Evolutionary conservation across 2,888 invertebrate genomes (phyloP).

Genomic region (Tortricodes alternella): DNA sequence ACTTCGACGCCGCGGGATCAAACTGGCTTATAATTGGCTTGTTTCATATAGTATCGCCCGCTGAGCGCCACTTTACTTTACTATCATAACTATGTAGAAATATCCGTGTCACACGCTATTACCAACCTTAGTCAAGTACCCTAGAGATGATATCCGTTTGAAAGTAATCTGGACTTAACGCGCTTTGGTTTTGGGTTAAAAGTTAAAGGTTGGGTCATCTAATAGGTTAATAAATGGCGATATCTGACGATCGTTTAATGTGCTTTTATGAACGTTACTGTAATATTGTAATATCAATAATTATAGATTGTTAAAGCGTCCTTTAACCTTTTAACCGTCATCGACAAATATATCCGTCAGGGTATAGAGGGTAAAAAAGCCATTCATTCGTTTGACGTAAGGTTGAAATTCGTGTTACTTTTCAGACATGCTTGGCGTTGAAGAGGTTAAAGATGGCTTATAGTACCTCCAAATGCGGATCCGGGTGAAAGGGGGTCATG

Average conservation of each 20-base stretch:
- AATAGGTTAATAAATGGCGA: constrained; percentile 14
- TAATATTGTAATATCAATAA: constrained; percentile 6
- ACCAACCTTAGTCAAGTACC: not conserved
- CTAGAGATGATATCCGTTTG: not conserved
- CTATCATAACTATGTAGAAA: constrained; percentile 1
- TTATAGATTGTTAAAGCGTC: not conserved
- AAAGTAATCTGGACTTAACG: not conserved
- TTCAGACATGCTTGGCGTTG: too few relatives aligned
- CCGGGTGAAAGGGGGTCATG: too few relatives aligned
- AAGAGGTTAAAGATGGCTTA: too few relatives aligned
- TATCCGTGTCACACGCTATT: not conserved
- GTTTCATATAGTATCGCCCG: constrained; percentile 15
- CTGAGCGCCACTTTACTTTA: constrained; percentile 11
- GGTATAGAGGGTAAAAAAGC: too few relatives aligned
- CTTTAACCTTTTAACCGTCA: too few relatives aligned
- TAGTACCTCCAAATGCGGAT: too few relatives aligned
- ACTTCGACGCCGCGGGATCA: constrained; percentile 11
- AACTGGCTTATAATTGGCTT: constrained; percentile 23
- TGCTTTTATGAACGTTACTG: not conserved
- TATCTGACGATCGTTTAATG: not conserved
- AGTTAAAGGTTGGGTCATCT: not conserved
- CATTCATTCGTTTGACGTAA: too few relatives aligned
- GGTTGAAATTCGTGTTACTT: too few relatives aligned
- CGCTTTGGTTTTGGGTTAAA: not conserved
- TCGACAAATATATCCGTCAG: too few relatives aligned